A percentile compares a stretch with the other conserved stretches of the same genome.
Conservation (phyloP, 2,797 vertebrate genomes). For the Cryptoprocta ferox region DNA sequence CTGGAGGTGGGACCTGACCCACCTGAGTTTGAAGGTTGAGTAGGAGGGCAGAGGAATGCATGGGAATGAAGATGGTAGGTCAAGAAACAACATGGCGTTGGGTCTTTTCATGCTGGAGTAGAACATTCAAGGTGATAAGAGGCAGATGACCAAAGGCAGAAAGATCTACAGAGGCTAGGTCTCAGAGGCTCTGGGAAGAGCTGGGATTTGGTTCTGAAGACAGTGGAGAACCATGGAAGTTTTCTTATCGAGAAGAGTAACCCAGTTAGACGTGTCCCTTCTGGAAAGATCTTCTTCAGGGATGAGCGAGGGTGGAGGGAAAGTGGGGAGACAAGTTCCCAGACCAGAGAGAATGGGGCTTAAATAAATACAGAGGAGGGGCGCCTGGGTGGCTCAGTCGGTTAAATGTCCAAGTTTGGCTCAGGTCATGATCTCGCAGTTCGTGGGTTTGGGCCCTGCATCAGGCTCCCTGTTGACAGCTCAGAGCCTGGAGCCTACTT, state of each 20-base stretch:
- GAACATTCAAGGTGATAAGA: not conserved
- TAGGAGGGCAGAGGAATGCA: not conserved
- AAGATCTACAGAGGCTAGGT: not conserved
- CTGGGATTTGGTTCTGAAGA: not conserved
- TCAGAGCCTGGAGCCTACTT: too few species aligned
- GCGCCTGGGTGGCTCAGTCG: too few species aligned
- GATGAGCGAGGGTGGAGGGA: not conserved
- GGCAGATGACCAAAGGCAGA: not conserved
- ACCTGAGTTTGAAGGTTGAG: not conserved
- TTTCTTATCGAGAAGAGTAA: not conserved
- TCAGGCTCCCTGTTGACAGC: too few species aligned
- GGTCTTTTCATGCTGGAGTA: not conserved
- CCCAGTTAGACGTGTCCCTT: not conserved
- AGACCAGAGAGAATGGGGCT: not conserved
- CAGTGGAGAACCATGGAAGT: not conserved
- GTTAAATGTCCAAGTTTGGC: too few species aligned
- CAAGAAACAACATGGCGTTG: accelerated
- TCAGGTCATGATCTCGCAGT: too few species aligned
- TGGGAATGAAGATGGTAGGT: not conserved
- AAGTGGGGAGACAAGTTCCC: not conserved
- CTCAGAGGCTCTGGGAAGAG: not conserved
- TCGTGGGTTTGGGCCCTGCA: too few species aligned
- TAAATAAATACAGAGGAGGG: not conserved
- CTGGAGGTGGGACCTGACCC: not conserved
- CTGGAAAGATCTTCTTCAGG: not conserved